phyloP scores from a whole-genome alignment of 2,113 vertebrate genomes.

The Callipepla californica region DNA sequence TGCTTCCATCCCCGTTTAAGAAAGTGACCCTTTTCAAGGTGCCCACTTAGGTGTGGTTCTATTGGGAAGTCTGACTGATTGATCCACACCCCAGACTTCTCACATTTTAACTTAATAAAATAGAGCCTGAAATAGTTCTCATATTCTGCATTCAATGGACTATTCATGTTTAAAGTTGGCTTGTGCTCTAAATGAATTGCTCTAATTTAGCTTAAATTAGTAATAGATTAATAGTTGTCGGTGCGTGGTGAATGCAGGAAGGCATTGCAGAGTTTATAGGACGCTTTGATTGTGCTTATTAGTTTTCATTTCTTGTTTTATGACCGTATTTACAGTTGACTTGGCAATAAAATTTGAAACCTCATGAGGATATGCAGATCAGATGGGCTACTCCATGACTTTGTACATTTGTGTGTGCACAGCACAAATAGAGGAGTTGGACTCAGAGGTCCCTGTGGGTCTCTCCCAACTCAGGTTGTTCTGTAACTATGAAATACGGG shows the following conservation, averaged over 20 bases:
- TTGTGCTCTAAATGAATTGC: conserved; percentile 3
- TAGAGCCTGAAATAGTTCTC: background rate
- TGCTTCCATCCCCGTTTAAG: background rate
- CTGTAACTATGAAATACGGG: background rate
- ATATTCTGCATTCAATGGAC: background rate
- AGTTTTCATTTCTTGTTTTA: conserved; percentile 50
- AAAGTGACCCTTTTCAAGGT: background rate
- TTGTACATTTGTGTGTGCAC: background rate
- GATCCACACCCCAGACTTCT: background rate
- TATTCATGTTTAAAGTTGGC: conserved; percentile 8
- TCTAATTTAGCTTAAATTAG: conserved; percentile 56
- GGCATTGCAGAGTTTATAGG: conserved; percentile 35
- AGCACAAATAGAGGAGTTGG: background rate
- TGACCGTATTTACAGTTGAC: conserved; percentile 49
- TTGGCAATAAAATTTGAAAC: conserved; percentile 23
- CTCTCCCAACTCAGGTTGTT: background rate
- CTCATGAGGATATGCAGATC: fast-evolving
- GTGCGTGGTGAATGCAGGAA: background rate
- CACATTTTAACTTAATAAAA: background rate
- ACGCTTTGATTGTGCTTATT: conserved; percentile 23
- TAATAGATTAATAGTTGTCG: conserved; percentile 42
- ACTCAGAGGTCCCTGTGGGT: background rate
- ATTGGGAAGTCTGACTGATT: background rate
- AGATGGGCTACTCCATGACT: fast-evolving
- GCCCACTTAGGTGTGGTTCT: background rate